Base-by-base conservation (phyloP, 2,888 invertebrate genomes). In the Harmothoe impar region DNA sequence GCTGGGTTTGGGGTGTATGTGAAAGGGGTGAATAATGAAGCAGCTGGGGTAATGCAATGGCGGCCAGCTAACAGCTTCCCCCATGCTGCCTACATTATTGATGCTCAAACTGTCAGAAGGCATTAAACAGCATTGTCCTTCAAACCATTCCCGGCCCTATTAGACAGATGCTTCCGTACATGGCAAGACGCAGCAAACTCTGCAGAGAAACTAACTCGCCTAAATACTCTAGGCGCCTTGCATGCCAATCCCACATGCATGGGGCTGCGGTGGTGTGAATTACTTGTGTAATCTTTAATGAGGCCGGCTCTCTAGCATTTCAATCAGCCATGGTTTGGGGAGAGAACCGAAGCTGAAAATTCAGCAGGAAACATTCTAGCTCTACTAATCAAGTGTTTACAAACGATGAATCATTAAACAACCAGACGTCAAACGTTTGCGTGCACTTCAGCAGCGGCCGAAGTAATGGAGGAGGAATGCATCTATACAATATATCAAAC, bases 51-150 rank as follows among this genome's bases (percentile, higher is more conserved):
- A n/a, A 62, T 62, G 62, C n/a, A n/a, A 29, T 72, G 72, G 72
- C 25, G 29, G 72, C 72, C 29, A 29, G 29, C 29, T 62, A 62
- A 62, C 62, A 62, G 62, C 62, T n/a, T 62, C 62, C 20, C 77
- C 77, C 77, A 17, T 29, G 77, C 77, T 29, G 31, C 17, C 81
- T 81, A 81, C 81, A 81, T 81, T 81, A 81, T 81, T 35, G 33
- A 81, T 81, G 81, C 81, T 43, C 81, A 35, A 33, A 43, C 81
- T 81, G 81, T 81, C 81, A 81, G 81, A 43, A 43, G 43, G n/a
- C 81, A 81, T 81, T 81, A 81, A 20, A 33, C 81, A 17, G 5
- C 81, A 81, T 81, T 81, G 81, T 81, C 81, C 81, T n/a, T 81
- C 81, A 81, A 33, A 33, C 81, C 81, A 43, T 23, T 10, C 35